Percentiles rank a stretch among this genome's conserved stretches.
phyloP scores from a whole-genome alignment of 2,113 vertebrate species.

The Xyliphius kryptos region DNA sequence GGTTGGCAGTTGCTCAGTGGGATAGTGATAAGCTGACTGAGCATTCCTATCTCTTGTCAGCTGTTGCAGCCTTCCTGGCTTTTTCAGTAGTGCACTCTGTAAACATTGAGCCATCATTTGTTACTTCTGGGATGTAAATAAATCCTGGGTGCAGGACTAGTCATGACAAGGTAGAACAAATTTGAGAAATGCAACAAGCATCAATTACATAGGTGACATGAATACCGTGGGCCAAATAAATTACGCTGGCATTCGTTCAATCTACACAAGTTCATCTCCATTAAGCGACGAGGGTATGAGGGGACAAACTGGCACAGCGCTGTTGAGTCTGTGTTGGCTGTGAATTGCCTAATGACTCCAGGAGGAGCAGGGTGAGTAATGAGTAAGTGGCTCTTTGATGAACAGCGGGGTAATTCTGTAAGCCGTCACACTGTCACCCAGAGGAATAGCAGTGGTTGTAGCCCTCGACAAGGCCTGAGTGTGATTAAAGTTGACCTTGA shows the following conservation, averaged over 20 bases:
- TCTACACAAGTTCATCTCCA: conserved; percentile 7
- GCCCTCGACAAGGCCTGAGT: conserved; percentile 34
- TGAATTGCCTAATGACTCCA: conserved; percentile 35
- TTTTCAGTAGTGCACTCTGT: no score
- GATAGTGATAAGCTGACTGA: no score
- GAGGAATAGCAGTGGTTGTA: conserved; percentile 22
- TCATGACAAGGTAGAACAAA: no score
- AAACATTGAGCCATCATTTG: no score
- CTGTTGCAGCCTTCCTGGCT: no score
- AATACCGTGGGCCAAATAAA: conserved; percentile 19
- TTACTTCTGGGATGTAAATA: no score
- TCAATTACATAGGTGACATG: conserved; percentile 6
- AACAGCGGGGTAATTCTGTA: conserved; percentile 44
- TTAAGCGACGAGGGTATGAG: no score
- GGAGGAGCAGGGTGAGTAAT: conserved; percentile 39
- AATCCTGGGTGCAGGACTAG: no score
- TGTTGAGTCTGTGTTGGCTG: conserved; percentile 23
- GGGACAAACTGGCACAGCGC: no score
- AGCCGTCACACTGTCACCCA: conserved; percentile 24
- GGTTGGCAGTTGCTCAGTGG: no score
- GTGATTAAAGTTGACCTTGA: conserved; percentile 56
- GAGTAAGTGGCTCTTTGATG: conserved; percentile 41
- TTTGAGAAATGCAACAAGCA: conserved; percentile 10
- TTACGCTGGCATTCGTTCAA: not conserved
- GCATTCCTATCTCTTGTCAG: no score